phyloP scores from a whole-genome alignment of 2,888 invertebrate genomes.

The Thereva unica region DNA sequence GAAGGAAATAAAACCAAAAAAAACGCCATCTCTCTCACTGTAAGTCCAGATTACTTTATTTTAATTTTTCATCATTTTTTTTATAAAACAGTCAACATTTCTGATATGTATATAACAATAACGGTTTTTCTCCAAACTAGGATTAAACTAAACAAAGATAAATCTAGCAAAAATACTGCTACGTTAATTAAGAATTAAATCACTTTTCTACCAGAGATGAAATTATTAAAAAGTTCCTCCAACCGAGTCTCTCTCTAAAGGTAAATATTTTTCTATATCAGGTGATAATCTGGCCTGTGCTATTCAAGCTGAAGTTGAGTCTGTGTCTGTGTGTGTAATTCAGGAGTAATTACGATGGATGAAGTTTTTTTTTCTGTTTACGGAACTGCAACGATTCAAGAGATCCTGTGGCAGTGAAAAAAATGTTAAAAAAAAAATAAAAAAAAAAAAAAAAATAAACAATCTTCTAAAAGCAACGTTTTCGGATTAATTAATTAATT shows the following conservation, averaged over 20 bases:
- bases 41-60: slow-evolving; percentile 12
- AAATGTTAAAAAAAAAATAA: too few species aligned
- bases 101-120: slow-evolving; percentile 28
- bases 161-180: slow-evolving; percentile 19
- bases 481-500: too few species aligned
- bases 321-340: slow-evolving; percentile 24
- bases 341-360: slow-evolving; percentile 24
- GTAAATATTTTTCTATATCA: slow-evolving; percentile 15
- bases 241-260: slow-evolving; percentile 5
- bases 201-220: slow-evolving; percentile 19
- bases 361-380: slow-evolving; percentile 13
- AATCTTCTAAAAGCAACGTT: too few species aligned
- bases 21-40: neutral
- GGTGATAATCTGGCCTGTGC: slow-evolving; percentile 15
- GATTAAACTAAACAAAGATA: slow-evolving; percentile 12
- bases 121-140: neutral
- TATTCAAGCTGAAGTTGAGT: slow-evolving; percentile 17
- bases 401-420: neutral
- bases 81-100: slow-evolving; percentile 43
- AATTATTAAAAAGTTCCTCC: slow-evolving; percentile 17
- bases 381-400: slow-evolving; percentile 21
- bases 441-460: too few species aligned
- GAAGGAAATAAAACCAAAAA: too few species aligned
- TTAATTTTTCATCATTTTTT: slow-evolving; percentile 21
- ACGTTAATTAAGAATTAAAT: slow-evolving; percentile 14